A percentile compares a stretch with the other conserved stretches of the same genome.
Evolutionary conservation across 2,113 vertebrate species (phyloP).

Genomic region (Corythornis vintsioides): DNA sequence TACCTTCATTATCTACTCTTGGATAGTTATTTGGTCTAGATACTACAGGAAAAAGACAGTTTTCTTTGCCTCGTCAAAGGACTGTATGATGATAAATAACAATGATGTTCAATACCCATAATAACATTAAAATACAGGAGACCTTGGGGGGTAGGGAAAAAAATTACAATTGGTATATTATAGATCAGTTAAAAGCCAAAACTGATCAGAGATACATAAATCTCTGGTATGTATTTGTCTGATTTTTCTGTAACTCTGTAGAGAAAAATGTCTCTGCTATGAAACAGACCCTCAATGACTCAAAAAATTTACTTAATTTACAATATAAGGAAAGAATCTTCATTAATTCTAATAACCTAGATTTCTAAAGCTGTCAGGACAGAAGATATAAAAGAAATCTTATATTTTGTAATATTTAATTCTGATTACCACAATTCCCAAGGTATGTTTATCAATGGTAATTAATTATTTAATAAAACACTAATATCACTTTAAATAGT

Average conservation of each 20-base stretch:
- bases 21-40: background rate
- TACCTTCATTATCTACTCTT: background rate
- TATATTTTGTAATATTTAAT: too few relatives aligned
- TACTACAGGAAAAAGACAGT: background rate
- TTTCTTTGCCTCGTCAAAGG: background rate
- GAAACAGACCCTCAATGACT: background rate
- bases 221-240: background rate
- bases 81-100: background rate
- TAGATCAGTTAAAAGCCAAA: background rate
- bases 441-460: background rate
- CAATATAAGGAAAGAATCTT: background rate
- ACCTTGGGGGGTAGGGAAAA: accelerated
- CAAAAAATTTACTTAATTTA: background rate
- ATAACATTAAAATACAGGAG: background rate
- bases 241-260: background rate
- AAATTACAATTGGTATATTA: background rate
- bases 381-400: too few relatives aligned
- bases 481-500: background rate
- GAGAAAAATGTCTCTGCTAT: background rate
- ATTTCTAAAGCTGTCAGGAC: too few relatives aligned
- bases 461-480: background rate
- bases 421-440: background rate
- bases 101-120: background rate
- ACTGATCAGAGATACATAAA: background rate
- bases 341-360: background rate